Evolutionary conservation across 2,888 invertebrate genomes (phyloP).

Genomic region (Belgica antarctica): DNA sequence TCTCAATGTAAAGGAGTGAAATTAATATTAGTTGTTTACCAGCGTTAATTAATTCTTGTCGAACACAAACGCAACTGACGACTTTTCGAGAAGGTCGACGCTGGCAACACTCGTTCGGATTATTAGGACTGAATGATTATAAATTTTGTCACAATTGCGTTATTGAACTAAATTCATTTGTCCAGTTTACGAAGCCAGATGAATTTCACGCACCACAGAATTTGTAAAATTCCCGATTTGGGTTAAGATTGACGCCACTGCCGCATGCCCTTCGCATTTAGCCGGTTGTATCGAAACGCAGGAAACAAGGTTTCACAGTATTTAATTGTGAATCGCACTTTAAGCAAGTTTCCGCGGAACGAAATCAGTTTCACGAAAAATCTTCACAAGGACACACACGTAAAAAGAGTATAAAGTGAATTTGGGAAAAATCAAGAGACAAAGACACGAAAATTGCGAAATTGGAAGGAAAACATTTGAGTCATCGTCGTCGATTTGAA

Average conservation of each 20-base stretch:
- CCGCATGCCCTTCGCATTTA: background rate
- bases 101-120: background rate
- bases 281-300: constrained; percentile 15
- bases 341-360: background rate
- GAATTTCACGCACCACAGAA: no score
- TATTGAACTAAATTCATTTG: no score
- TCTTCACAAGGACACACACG: constrained; percentile 16
- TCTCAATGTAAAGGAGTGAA: no score
- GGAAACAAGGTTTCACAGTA: background rate
- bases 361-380: constrained; percentile 1
- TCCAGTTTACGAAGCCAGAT: no score
- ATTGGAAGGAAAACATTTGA: constrained; percentile 32
- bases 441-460: constrained; percentile 26
- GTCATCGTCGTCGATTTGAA: no score
- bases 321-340: constrained; percentile 21
- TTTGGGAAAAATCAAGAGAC: background rate
- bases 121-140: no score
- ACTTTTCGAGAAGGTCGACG: background rate
- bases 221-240: no score
- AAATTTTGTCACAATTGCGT: no score
- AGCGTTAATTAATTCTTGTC: no score
- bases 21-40: no score
- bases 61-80: no score
- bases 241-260: no score
- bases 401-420: background rate